A percentile compares a stretch with the other conserved stretches of the same genome.
These are phyloP conservation scores for Sphyrna mokarran DNA, from an alignment of 2,113 vertebrate species.

Conservation along the genomic window DNA sequence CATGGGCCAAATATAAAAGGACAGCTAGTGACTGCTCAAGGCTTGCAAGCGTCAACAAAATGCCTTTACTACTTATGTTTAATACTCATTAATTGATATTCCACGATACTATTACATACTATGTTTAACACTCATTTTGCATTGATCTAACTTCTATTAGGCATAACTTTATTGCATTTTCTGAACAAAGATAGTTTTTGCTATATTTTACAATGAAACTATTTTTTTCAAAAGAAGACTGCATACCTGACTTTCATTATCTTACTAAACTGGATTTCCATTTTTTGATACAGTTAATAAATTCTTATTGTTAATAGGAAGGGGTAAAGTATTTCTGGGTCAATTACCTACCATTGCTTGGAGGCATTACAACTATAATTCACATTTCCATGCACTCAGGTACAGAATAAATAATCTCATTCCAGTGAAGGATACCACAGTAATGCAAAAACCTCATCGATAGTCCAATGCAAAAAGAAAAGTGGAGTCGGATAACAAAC, in stretches of 20 bases:
- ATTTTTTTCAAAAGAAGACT: not conserved
- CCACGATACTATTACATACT: too few relatives aligned
- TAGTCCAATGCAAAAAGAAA: not conserved
- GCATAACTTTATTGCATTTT: not conserved
- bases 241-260: not conserved
- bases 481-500: not conserved
- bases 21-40: not conserved
- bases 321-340: not conserved
- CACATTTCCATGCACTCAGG: not conserved
- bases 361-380: not conserved
- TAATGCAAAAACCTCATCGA: not conserved
- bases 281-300: not conserved
- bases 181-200: not conserved
- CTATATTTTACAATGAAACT: not conserved
- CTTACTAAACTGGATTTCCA: not conserved
- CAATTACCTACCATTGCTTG: not conserved
- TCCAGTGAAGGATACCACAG: too few relatives aligned
- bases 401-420: not conserved
- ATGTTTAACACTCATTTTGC: too few relatives aligned
- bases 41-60: not conserved
- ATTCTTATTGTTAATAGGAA: not conserved
- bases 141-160: not conserved
- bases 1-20: not conserved
- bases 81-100: too few relatives aligned
- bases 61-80: too few relatives aligned